phyloP scores from a whole-genome alignment of 1,140 invertebrate species.

The Drosophila nigromelanica region DNA sequence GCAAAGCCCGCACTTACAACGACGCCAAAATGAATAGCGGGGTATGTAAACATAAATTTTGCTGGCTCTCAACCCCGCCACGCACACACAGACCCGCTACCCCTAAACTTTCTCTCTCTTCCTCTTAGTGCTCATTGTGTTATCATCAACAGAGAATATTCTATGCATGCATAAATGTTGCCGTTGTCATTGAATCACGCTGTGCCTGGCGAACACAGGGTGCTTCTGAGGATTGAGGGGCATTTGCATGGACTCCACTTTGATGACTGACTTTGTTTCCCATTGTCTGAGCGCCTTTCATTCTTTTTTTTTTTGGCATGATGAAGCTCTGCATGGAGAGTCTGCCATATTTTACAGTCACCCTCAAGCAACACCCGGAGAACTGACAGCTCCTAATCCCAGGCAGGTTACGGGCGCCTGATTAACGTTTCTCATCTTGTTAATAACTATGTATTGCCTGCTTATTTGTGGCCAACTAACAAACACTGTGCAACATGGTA shows the following conservation, averaged over 20 bases:
- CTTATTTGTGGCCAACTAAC: constrained; percentile 25
- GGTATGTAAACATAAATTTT: constrained; percentile 83
- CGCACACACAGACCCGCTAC: neutral
- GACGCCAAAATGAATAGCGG: constrained; percentile 73
- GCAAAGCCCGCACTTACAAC: constrained; percentile 78
- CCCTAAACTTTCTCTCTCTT: neutral
- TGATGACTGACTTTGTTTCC: constrained; percentile 58
- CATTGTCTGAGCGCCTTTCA: constrained; percentile 38
- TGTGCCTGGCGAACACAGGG: constrained; percentile 21
- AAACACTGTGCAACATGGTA: constrained; percentile 2
- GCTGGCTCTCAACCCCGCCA: constrained; percentile 53
- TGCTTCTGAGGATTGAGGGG: neutral
- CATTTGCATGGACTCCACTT: constrained; percentile 48
- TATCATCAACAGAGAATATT: constrained; percentile 78
- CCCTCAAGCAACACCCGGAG: neutral
- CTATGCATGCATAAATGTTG: constrained; percentile 82
- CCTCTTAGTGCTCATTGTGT: constrained; percentile 53
- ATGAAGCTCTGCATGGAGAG: constrained; percentile 38
- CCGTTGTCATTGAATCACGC: constrained; percentile 79
- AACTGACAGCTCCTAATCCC: constrained; percentile 45
- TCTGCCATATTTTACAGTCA: constrained; percentile 49
- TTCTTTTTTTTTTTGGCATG: constrained; percentile 26
- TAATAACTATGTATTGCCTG: constrained; percentile 41
- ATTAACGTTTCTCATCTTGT: constrained; percentile 43
- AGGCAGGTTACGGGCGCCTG: constrained; percentile 26